Evolutionary conservation across 1,140 invertebrate species (phyloP).

Genomic region (Brachionus asplanchnoidis): DNA sequence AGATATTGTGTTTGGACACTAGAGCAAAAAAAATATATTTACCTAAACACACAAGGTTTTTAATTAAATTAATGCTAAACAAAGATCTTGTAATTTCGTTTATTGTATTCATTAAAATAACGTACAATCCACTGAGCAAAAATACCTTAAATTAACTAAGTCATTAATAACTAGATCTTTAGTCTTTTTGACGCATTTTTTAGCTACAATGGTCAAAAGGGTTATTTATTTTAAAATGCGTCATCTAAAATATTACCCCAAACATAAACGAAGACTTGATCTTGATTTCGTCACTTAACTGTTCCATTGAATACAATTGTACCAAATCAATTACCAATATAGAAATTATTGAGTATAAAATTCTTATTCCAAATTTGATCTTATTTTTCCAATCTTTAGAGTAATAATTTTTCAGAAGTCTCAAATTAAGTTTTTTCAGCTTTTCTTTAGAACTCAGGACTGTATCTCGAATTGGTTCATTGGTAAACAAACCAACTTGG

Average conservation of each 20-base stretch:
- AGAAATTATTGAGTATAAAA: not conserved
- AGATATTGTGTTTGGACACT: not conserved
- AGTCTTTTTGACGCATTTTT: not conserved
- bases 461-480: not conserved
- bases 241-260: not conserved
- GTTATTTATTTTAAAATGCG: not conserved
- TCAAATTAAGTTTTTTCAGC: not conserved
- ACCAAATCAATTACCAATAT: not conserved
- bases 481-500: not conserved
- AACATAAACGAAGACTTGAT: not conserved
- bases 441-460: not conserved
- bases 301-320: not conserved
- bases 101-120: not conserved
- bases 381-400: not conserved
- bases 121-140: not conserved
- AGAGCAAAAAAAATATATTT: not conserved
- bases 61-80: not conserved
- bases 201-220: not conserved
- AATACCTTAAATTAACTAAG: conserved; percentile 12
- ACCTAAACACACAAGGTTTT: conserved; percentile 16
- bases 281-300: not conserved
- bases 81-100: not conserved
- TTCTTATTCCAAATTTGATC: not conserved
- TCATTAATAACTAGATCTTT: not conserved
- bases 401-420: not conserved